Percentiles rank a stretch among this genome's conserved stretches.
phyloP scores from a whole-genome alignment of 2,113 vertebrate genomes.

The Colistium nudipinnis region DNA sequence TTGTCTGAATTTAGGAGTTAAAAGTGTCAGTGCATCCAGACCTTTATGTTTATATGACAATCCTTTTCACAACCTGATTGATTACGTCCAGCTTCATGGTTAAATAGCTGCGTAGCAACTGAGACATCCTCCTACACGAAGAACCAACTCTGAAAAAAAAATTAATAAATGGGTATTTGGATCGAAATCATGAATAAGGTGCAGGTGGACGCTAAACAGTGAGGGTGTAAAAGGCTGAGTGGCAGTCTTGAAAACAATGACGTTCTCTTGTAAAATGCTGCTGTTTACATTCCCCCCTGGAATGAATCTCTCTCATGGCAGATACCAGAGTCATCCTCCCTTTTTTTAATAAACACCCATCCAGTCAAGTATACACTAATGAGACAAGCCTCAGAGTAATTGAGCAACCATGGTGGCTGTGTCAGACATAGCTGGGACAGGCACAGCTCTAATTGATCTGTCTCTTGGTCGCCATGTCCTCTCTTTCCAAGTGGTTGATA shows the following conservation, averaged over 20 bases:
- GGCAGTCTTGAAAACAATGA: slow-evolving; percentile 42
- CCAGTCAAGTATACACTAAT: slow-evolving; percentile 28
- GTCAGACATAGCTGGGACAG: slow-evolving; percentile 29
- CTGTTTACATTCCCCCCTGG: slow-evolving; percentile 70
- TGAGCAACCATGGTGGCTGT: slow-evolving; percentile 3
- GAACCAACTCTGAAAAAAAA: too few relatives aligned
- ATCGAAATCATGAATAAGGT: too few relatives aligned
- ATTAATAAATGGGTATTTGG: too few relatives aligned
- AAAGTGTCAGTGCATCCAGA: too few relatives aligned
- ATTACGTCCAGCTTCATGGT: too few relatives aligned
- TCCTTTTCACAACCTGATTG: too few relatives aligned
- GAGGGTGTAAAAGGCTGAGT: too few relatives aligned
- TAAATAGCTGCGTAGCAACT: too few relatives aligned
- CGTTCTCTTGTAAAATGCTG: slow-evolving; percentile 37
- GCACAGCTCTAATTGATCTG: slow-evolving; percentile 11
- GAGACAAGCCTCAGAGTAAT: slow-evolving; percentile 34
- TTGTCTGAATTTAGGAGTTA: too few relatives aligned
- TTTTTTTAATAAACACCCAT: slow-evolving; percentile 38
- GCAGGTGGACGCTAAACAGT: too few relatives aligned
- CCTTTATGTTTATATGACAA: too few relatives aligned
- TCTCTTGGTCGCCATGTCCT: slow-evolving; percentile 13
- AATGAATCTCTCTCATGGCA: slow-evolving; percentile 52
- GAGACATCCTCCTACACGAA: too few relatives aligned
- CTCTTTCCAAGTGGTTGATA: background rate
- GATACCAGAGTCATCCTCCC: slow-evolving; percentile 51